phyloP scores from a whole-genome alignment of 2,113 vertebrate species.

The Bombycilla garrulus region DNA sequence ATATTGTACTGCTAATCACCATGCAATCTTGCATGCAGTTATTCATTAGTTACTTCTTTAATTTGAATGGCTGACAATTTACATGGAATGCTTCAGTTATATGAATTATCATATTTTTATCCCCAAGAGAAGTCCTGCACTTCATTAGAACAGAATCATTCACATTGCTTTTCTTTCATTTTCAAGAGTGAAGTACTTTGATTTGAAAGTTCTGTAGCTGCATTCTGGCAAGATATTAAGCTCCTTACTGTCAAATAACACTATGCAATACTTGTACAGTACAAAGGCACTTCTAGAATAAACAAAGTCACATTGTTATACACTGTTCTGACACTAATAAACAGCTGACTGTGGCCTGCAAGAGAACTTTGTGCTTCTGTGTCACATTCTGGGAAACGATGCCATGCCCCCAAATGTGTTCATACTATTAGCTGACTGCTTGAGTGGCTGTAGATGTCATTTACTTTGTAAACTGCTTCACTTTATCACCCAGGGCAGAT shows the following conservation, averaged over 20 bases:
- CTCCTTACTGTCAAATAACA: not conserved
- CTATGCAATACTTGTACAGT: not conserved
- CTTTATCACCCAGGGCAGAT: conserved; percentile 56
- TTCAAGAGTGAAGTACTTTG: conserved; percentile 37
- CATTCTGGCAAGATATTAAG: not conserved
- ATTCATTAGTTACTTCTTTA: conserved; percentile 64
- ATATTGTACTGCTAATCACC: conserved; percentile 55
- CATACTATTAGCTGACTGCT: conserved; percentile 45
- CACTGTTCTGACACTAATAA: conserved; percentile 49
- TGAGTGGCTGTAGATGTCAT: conserved; percentile 49
- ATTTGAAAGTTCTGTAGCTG: conserved; percentile 23
- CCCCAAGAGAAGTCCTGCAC: not conserved
- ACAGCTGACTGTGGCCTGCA: conserved; percentile 4
- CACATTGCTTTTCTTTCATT: conserved; percentile 42
- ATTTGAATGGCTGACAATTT: conserved; percentile 50
- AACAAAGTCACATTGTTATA: conserved; percentile 42
- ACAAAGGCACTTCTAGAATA: conserved; percentile 41
- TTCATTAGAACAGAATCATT: conserved; percentile 17
- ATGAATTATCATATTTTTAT: conserved; percentile 27
- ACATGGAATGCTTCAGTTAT: conserved; percentile 13
- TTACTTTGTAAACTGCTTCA: conserved; percentile 49
- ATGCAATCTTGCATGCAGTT: conserved; percentile 45
- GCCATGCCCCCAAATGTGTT: conserved; percentile 22
- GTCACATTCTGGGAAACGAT: conserved; percentile 45
- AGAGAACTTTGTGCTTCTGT: conserved; percentile 34